A percentile compares a stretch with the other conserved stretches of the same genome.
phyloP scores from a whole-genome alignment of 1,140 invertebrate species.

The Trichonephila clavipes region DNA sequence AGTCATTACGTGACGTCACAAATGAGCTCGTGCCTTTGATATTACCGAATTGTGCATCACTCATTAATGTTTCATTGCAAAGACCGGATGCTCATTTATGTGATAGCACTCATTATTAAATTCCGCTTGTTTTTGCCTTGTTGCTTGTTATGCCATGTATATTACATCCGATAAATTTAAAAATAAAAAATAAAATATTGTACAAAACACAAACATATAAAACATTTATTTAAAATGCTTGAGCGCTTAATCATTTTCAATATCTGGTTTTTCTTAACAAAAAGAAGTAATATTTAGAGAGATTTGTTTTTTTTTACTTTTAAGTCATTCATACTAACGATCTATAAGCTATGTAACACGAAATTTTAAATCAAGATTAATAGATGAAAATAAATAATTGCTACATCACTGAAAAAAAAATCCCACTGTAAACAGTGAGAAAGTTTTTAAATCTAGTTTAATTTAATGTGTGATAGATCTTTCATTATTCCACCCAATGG shows the following conservation, averaged over 20 bases:
- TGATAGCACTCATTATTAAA: conserved; percentile 50
- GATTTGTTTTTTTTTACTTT: too few relatives aligned
- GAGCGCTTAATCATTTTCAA: not conserved
- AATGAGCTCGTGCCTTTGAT: conserved; percentile 71
- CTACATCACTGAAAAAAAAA: too few relatives aligned
- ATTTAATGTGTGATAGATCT: too few relatives aligned
- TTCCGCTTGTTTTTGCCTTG: not conserved
- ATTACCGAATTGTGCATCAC: conserved; percentile 1
- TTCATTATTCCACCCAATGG: too few relatives aligned
- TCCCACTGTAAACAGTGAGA: too few relatives aligned
- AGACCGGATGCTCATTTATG: conserved; percentile 36
- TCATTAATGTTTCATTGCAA: conserved; percentile 2
- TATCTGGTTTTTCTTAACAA: too few relatives aligned
- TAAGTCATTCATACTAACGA: too few relatives aligned
- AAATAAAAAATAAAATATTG: not conserved
- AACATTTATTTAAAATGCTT: not conserved
- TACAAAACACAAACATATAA: not conserved
- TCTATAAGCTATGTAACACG: too few relatives aligned
- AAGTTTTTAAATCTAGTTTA: too few relatives aligned
- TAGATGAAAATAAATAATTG: too few relatives aligned
- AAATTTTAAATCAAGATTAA: too few relatives aligned
- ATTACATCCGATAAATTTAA: not conserved
- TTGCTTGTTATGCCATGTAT: not conserved
- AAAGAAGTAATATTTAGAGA: too few relatives aligned
- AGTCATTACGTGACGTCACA: conserved; percentile 72